Evolutionary conservation across 2,113 vertebrate species (phyloP).

Genomic region (Alces alces): DNA sequence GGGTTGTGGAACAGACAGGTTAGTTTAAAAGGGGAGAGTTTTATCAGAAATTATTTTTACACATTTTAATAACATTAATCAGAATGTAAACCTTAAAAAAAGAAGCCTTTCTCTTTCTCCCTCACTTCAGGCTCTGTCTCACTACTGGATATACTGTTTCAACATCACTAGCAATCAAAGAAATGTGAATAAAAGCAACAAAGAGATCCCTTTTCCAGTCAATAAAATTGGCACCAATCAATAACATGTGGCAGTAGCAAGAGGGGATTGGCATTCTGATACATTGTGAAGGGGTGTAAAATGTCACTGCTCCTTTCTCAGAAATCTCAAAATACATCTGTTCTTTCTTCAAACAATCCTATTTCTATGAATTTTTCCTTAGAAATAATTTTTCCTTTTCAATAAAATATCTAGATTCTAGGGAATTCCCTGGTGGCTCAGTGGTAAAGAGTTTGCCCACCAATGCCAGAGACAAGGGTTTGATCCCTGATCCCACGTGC

Average conservation of each 20-base stretch:
- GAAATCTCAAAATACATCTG: conserved; percentile 30
- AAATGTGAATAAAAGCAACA: not conserved
- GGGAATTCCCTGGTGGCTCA: not conserved
- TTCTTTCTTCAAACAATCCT: not conserved
- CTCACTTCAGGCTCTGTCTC: not conserved
- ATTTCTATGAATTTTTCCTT: conserved; percentile 8
- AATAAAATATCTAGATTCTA: not conserved
- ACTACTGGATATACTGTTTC: not conserved
- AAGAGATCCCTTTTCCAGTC: not conserved
- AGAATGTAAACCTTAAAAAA: not conserved
- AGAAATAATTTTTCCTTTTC: not conserved
- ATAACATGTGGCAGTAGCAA: not conserved
- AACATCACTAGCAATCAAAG: not conserved
- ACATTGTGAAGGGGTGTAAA: not conserved
- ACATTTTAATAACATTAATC: not conserved
- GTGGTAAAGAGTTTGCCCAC: not conserved
- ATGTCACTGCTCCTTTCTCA: conserved; percentile 23
- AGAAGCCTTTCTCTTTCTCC: not conserved
- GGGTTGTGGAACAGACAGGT: not conserved
- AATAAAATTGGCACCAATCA: conserved; percentile 14
- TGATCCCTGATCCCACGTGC: not conserved
- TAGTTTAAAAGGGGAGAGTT: not conserved
- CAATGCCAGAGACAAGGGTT: not conserved
- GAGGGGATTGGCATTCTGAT: not conserved
- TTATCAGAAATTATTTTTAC: not conserved